Conservation (phyloP, 2,888 invertebrate genomes). For the Dryocosmus kuriphilus region DNA sequence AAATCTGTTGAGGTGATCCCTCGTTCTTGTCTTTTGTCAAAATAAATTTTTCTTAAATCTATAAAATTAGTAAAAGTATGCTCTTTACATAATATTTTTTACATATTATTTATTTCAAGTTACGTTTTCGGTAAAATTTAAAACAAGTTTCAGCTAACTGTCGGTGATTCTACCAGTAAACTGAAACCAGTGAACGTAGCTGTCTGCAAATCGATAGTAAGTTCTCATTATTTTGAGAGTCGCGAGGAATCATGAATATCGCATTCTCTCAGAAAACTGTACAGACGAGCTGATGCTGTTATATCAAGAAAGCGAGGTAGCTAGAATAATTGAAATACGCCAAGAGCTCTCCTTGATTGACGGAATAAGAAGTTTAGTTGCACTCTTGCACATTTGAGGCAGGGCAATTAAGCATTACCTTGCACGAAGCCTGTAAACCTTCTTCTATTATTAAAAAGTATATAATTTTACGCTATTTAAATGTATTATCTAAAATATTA, state of each 20-base stretch:
- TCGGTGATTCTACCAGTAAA: background rate
- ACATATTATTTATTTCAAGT: too few relatives aligned
- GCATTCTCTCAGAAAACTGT: constrained; percentile 19
- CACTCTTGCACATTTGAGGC: background rate
- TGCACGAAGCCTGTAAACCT: background rate
- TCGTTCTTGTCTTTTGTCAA: too few relatives aligned
- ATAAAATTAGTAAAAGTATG: too few relatives aligned
- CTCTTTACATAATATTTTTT: too few relatives aligned
- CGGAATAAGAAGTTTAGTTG: constrained; percentile 8
- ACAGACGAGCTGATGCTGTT: constrained; percentile 1
- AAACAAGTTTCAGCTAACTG: too few relatives aligned
- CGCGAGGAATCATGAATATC: constrained; percentile 29
- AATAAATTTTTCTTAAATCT: too few relatives aligned
- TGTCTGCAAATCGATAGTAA: constrained; percentile 1
- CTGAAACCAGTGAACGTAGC: background rate
- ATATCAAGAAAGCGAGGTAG: constrained; percentile 13
- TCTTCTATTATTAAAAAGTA: background rate
- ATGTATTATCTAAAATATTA: too few relatives aligned
- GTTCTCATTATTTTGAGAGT: constrained; percentile 24
- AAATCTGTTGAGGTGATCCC: too few relatives aligned
- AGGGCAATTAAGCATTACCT: background rate
- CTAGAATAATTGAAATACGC: constrained; percentile 24
- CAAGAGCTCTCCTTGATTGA: constrained; percentile 11
- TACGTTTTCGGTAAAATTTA: too few relatives aligned
- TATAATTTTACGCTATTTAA: background rate